Percentiles rank a stretch among this genome's conserved stretches.
These are phyloP conservation scores for Leptobrachium ailaonicum DNA, from an alignment of 2,113 vertebrate genomes.

Conservation along the genomic window DNA sequence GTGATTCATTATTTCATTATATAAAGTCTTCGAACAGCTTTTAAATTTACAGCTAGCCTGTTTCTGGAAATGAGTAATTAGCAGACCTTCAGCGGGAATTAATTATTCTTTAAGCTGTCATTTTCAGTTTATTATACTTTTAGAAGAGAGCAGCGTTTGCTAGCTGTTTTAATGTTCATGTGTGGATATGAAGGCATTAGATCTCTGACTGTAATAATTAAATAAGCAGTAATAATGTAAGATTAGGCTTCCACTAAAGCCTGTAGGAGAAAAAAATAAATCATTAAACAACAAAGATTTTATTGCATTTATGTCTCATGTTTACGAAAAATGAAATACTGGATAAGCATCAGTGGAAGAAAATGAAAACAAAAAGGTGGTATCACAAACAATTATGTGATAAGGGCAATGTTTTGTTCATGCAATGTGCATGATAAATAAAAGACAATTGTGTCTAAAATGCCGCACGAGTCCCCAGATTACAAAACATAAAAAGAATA, in stretches of 20 bases:
- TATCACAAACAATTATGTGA: no score
- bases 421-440: no score
- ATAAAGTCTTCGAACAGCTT: constrained; percentile 28
- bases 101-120: constrained; percentile 47
- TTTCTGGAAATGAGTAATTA: constrained; percentile 35
- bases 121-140: constrained; percentile 37
- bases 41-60: constrained; percentile 8
- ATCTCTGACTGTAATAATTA: constrained; percentile 27
- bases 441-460: no score
- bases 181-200: constrained; percentile 23
- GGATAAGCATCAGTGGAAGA: no score
- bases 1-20: constrained; percentile 28
- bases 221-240: background rate
- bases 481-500: no score
- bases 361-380: no score
- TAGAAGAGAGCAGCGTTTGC: constrained; percentile 2
- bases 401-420: no score
- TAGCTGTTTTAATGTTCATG: background rate
- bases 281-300: background rate
- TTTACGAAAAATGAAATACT: no score
- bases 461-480: no score
- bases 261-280: background rate
- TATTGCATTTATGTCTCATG: background rate
- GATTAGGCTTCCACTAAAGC: background rate
- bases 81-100: constrained; percentile 18